Evolutionary conservation across 2,113 vertebrate species (phyloP), one percentile per base, ranked within the genome.

Genomic region (Colossoma macropomum): DNA sequence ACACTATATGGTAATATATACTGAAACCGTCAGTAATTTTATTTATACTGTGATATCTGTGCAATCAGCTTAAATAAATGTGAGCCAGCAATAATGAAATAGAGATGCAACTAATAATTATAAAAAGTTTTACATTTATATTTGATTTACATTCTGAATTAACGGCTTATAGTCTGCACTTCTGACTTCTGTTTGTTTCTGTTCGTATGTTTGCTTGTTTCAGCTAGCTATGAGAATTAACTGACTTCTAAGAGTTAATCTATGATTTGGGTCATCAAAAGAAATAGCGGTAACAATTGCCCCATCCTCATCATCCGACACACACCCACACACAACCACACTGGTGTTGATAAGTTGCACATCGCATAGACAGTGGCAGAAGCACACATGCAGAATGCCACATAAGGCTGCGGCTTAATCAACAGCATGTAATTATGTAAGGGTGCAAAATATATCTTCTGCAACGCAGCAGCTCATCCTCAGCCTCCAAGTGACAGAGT

Each of bases 401-500:
- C 45, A 41, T 12, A 16, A 4, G 2, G 12, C 41, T 81, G 54
- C 50, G 38, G 38, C 65, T 15, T 38, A 70, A 71, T 71, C 68
- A 71, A 65, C 71, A 25, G 19, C 25, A 19, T 66, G 75, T 83
- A 77, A 77, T 82, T 75, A 83, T 28, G 69, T 45, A 73, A 66
- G 65, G 62, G 63, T 63, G 23, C 48, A 59, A 78, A 82, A 79
- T 65, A 19, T 73, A 74, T 78, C n/a, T 48, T 69, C 9, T 74
- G 27, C 16, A 13, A 34, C 16, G 28, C 63, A 34, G 41, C 73
- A 60, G 65, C 48, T 76, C 68, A 15, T 69, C 66, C 82, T 74
- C n/a, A 80, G 69, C 86, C 84, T 82, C 86, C 83, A 85, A 87
- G 84, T 34, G 78, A 86, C 83, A 56, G 80, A 48, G 63, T 92